Conservation (phyloP, 2,888 invertebrate genomes). For the Dendrolimus houi region DNA sequence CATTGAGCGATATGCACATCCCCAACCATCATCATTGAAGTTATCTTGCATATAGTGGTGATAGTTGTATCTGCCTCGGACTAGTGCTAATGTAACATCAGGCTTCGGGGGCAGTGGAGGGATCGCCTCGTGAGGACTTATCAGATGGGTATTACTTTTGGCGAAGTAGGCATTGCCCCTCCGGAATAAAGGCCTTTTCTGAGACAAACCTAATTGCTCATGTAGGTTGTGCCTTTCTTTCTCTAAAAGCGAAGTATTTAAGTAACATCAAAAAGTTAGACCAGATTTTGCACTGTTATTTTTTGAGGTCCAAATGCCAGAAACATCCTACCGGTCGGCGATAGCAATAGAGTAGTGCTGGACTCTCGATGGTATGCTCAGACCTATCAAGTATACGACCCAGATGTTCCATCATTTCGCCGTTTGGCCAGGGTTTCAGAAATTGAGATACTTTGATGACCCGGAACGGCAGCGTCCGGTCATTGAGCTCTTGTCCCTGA, state of each 20-base stretch:
- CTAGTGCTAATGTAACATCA: slow-evolving; percentile 58
- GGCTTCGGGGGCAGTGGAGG: slow-evolving; percentile 37
- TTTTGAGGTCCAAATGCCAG: too few species aligned
- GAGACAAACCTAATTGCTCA: slow-evolving; percentile 80
- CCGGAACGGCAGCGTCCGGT: too few species aligned
- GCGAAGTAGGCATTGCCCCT: slow-evolving; percentile 80
- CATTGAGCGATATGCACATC: slow-evolving; percentile 98
- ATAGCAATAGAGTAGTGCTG: too few species aligned
- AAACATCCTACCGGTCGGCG: too few species aligned
- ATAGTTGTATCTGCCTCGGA: slow-evolving; percentile 93
- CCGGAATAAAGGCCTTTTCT: slow-evolving; percentile 84
- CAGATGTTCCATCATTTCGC: too few species aligned
- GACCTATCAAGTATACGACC: too few species aligned
- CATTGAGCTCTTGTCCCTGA: too few species aligned
- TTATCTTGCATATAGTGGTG: slow-evolving; percentile 98
- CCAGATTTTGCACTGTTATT: too few species aligned
- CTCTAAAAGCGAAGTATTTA: slow-evolving; percentile 53
- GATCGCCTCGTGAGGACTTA: slow-evolving; percentile 85
- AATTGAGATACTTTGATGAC: too few species aligned
- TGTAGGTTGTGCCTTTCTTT: slow-evolving; percentile 82
- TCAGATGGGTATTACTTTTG: slow-evolving; percentile 71
- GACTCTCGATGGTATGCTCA: too few species aligned
- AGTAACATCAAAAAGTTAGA: too few species aligned
- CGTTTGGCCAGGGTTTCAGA: too few species aligned
- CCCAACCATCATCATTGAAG: slow-evolving; percentile 98